These are phyloP conservation scores for Brenthis daphne DNA, from an alignment of 2,888 invertebrate species.

Conservation along the genomic window DNA sequence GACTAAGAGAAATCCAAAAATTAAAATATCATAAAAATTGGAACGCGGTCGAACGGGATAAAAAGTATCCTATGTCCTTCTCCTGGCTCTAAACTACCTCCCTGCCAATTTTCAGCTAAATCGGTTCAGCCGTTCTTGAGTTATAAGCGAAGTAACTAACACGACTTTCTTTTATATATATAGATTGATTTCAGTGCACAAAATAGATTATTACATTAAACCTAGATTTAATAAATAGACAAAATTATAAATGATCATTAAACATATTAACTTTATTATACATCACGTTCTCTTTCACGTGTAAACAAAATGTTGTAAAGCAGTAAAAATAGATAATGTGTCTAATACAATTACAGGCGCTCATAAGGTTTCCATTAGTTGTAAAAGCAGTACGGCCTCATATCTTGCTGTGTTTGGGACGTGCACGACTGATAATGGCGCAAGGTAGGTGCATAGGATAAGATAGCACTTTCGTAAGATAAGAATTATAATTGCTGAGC, in stretches of 20 bases:
- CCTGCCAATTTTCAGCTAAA: too few species aligned
- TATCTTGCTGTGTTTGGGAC: conserved; percentile 40
- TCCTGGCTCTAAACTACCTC: too few species aligned
- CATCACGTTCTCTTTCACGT: conserved; percentile 24
- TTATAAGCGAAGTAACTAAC: too few species aligned
- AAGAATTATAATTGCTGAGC: conserved; percentile 23
- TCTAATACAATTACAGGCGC: conserved; percentile 55
- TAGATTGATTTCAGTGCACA: too few species aligned
- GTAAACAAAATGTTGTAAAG: conserved; percentile 28
- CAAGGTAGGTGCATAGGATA: conserved; percentile 45
- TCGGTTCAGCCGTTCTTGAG: too few species aligned
- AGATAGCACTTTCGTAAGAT: conserved; percentile 34
- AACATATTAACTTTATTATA: background rate
- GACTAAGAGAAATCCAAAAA: too few species aligned
- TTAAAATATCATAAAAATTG: too few species aligned
- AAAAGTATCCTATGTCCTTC: too few species aligned
- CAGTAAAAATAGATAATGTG: conserved; percentile 51
- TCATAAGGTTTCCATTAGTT: conserved; percentile 50
- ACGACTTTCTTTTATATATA: too few species aligned
- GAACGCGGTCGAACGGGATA: too few species aligned
- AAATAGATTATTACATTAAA: too few species aligned
- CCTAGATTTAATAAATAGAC: background rate
- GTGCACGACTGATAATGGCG: conserved; percentile 44
- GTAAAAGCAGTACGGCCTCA: conserved; percentile 48
- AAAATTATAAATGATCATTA: background rate